These are phyloP conservation scores for Lacanobia oleracea DNA, from an alignment of 2,888 invertebrate genomes.

Conservation along the genomic window DNA sequence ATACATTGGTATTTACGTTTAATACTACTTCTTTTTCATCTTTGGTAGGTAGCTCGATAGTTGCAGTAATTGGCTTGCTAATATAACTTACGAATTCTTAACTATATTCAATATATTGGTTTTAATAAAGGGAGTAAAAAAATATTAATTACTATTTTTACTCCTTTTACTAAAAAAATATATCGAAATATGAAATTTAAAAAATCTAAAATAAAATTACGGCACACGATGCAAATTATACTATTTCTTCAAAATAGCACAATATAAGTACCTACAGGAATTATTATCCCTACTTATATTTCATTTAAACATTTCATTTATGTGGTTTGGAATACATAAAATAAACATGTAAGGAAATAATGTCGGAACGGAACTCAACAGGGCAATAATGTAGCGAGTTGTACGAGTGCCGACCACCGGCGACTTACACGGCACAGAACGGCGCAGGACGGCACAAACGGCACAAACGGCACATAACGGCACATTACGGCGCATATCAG, in stretches of 20 bases:
- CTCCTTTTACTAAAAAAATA: too few species aligned
- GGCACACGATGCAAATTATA: too few species aligned
- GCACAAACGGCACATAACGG: constrained; percentile 15
- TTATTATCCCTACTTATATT: background rate
- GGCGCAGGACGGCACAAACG: constrained; percentile 14
- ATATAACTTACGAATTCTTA: background rate
- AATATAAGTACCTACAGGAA: background rate
- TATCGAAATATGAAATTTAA: too few species aligned
- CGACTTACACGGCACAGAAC: constrained; percentile 27
- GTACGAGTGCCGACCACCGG: constrained; percentile 31
- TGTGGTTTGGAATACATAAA: constrained; percentile 7
- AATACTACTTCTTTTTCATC: background rate
- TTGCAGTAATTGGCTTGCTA: background rate
- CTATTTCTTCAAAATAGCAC: too few species aligned
- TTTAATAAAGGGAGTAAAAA: too few species aligned
- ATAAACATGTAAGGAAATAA: constrained; percentile 29
- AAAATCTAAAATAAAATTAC: too few species aligned
- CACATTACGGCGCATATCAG: constrained; percentile 38
- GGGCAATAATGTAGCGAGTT: constrained; percentile 42
- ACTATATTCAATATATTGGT: too few species aligned
- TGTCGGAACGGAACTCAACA: constrained; percentile 40
- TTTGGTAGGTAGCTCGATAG: background rate
- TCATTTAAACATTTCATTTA: constrained; percentile 16
- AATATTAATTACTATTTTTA: too few species aligned
- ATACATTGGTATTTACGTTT: too few species aligned